Percentiles rank a stretch among this genome's conserved stretches.
Evolutionary conservation across 2,797 vertebrate genomes (phyloP).

Genomic region (Lepidocolaptes lacrymiger): DNA sequence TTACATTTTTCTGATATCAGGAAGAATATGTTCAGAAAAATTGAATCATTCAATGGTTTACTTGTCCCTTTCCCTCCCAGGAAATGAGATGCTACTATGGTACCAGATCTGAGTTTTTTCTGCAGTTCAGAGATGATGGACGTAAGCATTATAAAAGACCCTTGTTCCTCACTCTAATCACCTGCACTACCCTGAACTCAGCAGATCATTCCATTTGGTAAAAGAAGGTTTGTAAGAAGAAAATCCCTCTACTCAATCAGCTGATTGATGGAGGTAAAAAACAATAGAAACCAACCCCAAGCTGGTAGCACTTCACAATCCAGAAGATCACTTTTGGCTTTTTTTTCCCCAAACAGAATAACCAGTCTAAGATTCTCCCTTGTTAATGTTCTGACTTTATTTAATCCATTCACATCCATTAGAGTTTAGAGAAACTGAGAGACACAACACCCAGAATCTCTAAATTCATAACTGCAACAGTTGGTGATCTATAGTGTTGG

Average conservation of each 20-base stretch:
- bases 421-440: background rate
- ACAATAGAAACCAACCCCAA: background rate
- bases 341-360: background rate
- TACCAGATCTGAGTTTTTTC: background rate
- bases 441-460: background rate
- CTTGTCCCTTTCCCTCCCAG: background rate
- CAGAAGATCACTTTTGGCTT: background rate
- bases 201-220: background rate
- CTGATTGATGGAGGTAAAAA: background rate
- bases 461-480: background rate
- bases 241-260: background rate
- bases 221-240: background rate
- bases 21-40: background rate
- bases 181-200: background rate
- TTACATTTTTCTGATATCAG: background rate
- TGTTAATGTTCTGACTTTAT: background rate
- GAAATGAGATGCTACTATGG: background rate
- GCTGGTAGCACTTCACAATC: background rate
- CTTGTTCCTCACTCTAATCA: background rate
- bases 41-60: background rate
- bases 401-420: background rate
- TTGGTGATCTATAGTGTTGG: background rate
- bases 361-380: background rate
- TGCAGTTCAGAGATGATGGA: background rate
- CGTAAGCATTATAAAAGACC: background rate